Conservation (phyloP, 2,888 invertebrate genomes). For the Diaprepes abbreviatus region DNA sequence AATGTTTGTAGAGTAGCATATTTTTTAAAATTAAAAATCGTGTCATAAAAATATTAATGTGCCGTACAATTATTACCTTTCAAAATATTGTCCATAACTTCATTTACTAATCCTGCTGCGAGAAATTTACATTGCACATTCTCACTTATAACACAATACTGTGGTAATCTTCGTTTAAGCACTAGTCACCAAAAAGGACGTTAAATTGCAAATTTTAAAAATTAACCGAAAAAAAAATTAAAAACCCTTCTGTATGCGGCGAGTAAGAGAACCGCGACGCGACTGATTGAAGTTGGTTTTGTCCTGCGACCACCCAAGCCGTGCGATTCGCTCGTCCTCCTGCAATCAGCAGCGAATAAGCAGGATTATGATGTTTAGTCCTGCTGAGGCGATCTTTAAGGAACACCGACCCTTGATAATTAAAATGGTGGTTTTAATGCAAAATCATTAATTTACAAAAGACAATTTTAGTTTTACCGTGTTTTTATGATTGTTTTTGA, state of each 20-base stretch:
- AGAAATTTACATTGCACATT: neutral
- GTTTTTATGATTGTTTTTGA: no score
- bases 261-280: conserved; percentile 33
- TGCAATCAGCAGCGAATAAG: conserved; percentile 31
- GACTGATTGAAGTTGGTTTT: conserved; percentile 37
- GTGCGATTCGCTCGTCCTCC: conserved; percentile 30
- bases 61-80: no score
- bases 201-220: neutral
- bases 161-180: no score
- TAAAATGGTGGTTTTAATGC: neutral
- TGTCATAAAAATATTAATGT: no score
- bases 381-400: conserved; percentile 1
- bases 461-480: no score
- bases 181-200: neutral
- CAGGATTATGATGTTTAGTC: conserved; percentile 33
- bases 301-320: conserved; percentile 44
- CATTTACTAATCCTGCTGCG: neutral
- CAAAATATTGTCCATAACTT: neutral
- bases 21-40: no score
- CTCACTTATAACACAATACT: neutral
- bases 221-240: neutral
- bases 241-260: neutral
- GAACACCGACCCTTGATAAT: neutral
- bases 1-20: no score
- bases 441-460: no score